These are phyloP conservation scores for Leptinotarsa peninsularis DNA, from an alignment of 2,888 invertebrate species.

Conservation along the genomic window DNA sequence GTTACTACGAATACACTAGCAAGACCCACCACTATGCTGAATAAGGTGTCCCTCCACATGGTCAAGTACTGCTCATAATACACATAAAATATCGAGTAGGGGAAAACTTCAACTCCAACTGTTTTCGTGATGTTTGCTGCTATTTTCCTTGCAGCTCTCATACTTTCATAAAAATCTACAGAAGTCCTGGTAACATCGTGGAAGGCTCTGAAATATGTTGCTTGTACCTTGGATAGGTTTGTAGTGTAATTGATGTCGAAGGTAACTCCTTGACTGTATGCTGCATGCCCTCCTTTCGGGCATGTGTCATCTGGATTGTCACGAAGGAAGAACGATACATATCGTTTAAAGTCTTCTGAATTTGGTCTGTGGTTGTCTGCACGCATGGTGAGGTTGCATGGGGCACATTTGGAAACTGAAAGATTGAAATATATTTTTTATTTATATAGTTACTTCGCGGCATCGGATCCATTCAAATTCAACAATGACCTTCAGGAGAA, in stretches of 20 bases:
- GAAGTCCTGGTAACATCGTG: conserved; percentile 93
- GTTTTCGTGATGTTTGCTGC: conserved; percentile 75
- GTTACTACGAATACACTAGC: conserved; percentile 95
- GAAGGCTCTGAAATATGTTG: conserved; percentile 94
- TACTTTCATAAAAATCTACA: conserved; percentile 88
- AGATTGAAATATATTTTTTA: not conserved
- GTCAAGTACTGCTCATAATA: conserved; percentile 99
- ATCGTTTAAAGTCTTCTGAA: conserved; percentile 74
- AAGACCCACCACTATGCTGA: conserved; percentile 89
- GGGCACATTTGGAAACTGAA: conserved; percentile 24
- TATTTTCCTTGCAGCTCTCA: conserved; percentile 85
- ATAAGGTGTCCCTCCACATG: conserved; percentile 91
- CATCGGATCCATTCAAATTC: no score
- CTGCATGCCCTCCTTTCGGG: conserved; percentile 88
- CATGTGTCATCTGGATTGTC: conserved; percentile 83
- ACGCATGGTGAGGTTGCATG: conserved; percentile 63
- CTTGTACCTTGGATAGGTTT: conserved; percentile 71
- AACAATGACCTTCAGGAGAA: no score
- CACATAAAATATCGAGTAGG: conserved; percentile 96
- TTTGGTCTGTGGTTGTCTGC: conserved; percentile 72
- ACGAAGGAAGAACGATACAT: conserved; percentile 83
- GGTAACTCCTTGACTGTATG: conserved; percentile 81
- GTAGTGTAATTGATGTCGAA: conserved; percentile 65
- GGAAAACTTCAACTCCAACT: conserved; percentile 81
- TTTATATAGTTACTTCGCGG: no score